These are phyloP conservation scores for Bombus haemorrhoidalis DNA, from an alignment of 1,140 invertebrate species.

Conservation along the genomic window DNA sequence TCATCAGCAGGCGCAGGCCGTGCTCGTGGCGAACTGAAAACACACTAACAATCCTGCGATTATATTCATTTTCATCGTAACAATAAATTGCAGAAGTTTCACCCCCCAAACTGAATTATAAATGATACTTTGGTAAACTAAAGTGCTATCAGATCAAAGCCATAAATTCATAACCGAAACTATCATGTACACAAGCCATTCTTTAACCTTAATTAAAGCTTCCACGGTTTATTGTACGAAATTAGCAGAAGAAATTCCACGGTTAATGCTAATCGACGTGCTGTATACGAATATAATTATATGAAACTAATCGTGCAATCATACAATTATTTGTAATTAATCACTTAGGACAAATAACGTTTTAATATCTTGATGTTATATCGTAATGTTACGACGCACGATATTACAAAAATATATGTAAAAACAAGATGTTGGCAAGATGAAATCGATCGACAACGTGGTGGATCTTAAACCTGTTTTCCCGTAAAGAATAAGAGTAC, in stretches of 20 bases:
- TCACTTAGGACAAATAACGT: background rate
- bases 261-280: too few species aligned
- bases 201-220: background rate
- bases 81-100: background rate
- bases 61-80: background rate
- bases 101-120: too few species aligned
- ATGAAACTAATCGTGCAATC: background rate
- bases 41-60: background rate
- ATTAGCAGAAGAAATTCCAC: too few species aligned
- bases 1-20: constrained; percentile 10
- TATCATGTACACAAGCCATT: background rate
- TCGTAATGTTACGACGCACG: too few species aligned
- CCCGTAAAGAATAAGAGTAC: too few species aligned
- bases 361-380: background rate
- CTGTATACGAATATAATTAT: too few species aligned
- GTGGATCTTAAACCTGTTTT: background rate
- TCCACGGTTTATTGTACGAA: too few species aligned
- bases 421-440: too few species aligned
- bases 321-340: background rate
- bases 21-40: background rate
- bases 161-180: background rate
- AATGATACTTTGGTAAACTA: background rate
- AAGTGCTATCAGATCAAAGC: background rate
- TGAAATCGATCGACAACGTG: background rate
- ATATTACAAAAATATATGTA: background rate